Evolutionary conservation across 2,888 invertebrate genomes (phyloP).

Genomic region (Agrotis ipsilon): DNA sequence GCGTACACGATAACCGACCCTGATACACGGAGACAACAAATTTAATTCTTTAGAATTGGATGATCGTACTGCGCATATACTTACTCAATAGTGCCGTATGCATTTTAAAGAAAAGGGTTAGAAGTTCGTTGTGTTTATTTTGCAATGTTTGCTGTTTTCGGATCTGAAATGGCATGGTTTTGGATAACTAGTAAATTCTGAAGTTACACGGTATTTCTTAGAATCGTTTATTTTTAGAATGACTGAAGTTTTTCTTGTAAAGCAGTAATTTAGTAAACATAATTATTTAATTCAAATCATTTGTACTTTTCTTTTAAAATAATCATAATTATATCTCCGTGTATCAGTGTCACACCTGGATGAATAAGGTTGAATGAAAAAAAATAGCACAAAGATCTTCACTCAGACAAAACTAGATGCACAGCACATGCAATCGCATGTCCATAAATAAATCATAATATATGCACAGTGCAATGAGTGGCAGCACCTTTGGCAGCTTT

Average conservation of each 20-base stretch:
- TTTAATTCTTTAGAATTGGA: not conserved
- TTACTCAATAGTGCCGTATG: not conserved
- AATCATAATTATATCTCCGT: not conserved
- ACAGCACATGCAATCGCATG: conserved; percentile 8
- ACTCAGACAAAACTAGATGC: not conserved
- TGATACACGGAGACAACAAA: conserved; percentile 5
- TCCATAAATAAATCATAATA: not conserved
- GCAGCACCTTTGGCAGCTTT: conserved; percentile 3
- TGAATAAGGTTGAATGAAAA: not conserved
- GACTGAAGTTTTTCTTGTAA: not conserved
- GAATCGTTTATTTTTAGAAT: not conserved
- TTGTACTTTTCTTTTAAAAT: not conserved
- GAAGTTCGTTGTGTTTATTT: too few species aligned
- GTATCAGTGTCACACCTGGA: conserved; percentile 19
- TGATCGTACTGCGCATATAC: not conserved
- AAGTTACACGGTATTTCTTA: not conserved
- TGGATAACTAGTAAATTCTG: not conserved
- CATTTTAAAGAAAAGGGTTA: too few species aligned
- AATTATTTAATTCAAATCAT: not conserved
- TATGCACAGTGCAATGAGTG: conserved; percentile 18
- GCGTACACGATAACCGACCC: not conserved
- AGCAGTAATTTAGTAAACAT: not conserved
- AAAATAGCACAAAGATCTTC: not conserved
- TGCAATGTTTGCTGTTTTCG: not conserved
- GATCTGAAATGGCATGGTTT: not conserved